Conservation (phyloP, 2,888 invertebrate genomes). For the Trachelus stipa region DNA sequence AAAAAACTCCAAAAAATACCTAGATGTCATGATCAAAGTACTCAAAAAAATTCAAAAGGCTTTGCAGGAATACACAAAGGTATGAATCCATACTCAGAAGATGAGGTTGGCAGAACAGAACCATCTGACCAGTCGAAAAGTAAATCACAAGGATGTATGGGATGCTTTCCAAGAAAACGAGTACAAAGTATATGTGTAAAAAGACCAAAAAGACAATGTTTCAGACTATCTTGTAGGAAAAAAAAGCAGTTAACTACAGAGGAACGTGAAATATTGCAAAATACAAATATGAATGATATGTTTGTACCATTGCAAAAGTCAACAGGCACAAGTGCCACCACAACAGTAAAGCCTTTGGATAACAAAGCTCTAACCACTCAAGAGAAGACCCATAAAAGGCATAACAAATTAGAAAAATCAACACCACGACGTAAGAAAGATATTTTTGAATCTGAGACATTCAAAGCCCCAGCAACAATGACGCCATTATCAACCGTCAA, state of each 20-base stretch:
- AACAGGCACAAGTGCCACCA: background rate
- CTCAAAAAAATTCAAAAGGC: background rate
- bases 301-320: background rate
- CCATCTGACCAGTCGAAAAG: background rate
- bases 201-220: background rate
- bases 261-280: background rate
- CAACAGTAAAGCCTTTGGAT: background rate
- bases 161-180: background rate
- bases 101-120: background rate
- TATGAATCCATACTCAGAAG: background rate
- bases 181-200: background rate
- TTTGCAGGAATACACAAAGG: background rate
- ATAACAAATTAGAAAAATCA: background rate
- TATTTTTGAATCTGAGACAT: background rate
- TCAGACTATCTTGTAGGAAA: background rate
- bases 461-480: background rate
- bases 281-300: background rate
- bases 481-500: background rate
- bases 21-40: background rate
- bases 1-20: background rate
- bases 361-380: background rate
- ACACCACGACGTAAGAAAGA: background rate
- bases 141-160: background rate
- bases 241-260: background rate
- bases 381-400: background rate